phyloP scores from a whole-genome alignment of 1,140 invertebrate genomes.

The Drosophila tsacasi region DNA sequence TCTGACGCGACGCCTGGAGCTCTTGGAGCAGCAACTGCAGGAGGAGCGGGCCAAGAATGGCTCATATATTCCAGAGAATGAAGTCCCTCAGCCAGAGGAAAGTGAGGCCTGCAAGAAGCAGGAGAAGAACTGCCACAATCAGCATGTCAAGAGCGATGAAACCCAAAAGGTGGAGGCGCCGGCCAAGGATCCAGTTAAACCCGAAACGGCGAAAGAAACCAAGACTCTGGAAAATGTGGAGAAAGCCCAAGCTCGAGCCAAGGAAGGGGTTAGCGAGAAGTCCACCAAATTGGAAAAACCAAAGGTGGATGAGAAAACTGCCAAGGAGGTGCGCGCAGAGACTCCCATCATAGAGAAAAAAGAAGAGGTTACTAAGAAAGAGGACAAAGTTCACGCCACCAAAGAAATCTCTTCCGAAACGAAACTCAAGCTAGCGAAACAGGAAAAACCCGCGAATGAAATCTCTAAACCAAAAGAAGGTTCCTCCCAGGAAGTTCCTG shows the following conservation, averaged over 20 bases:
- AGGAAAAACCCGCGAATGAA: background rate
- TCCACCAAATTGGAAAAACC: conserved; percentile 6
- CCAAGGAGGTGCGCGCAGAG: background rate
- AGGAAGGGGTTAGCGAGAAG: conserved; percentile 32
- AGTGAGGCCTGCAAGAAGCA: conserved; percentile 39
- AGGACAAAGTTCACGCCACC: background rate
- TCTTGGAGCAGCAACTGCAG: conserved; percentile 62
- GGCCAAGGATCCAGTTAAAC: conserved; percentile 17
- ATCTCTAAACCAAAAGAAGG: conserved; percentile 6
- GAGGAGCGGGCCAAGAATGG: conserved; percentile 65
- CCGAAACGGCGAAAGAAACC: conserved; percentile 61
- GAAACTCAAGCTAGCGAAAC: background rate
- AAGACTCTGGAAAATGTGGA: conserved; percentile 68
- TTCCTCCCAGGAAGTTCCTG: background rate
- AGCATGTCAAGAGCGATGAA: conserved; percentile 57
- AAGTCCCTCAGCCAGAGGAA: conserved; percentile 6
- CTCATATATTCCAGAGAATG: conserved; percentile 10
- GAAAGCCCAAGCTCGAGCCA: conserved; percentile 43
- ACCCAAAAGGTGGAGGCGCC: conserved; percentile 37
- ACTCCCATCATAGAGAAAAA: background rate
- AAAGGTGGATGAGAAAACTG: background rate
- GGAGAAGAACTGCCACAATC: conserved; percentile 61
- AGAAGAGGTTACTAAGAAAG: background rate
- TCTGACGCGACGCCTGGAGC: conserved; percentile 57
- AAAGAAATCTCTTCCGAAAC: background rate